Evolutionary conservation across 64 coral and sea anemone genomes (phyloP).

Genomic region (Montipora cactus): DNA sequence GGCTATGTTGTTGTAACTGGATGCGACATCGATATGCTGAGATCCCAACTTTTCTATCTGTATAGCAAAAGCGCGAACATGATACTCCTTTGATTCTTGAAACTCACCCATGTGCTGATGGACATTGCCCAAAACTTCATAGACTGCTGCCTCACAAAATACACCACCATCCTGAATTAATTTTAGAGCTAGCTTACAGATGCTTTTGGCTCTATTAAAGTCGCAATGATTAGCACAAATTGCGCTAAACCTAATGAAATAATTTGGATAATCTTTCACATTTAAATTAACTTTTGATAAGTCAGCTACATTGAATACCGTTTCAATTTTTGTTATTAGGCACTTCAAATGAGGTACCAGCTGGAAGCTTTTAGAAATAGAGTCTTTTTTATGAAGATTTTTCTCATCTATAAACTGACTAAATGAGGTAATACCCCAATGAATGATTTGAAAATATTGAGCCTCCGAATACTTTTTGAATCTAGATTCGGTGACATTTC

Average conservation of each 20-base stretch:
- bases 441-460: background rate
- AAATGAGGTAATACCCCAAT: background rate
- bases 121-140: too few species aligned
- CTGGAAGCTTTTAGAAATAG: background rate
- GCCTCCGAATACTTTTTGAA: background rate
- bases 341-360: background rate
- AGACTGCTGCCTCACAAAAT: background rate
- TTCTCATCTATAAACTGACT: background rate
- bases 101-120: too few species aligned
- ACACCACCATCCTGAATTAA: background rate
- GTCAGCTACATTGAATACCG: background rate
- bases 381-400: background rate
- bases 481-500: background rate
- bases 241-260: background rate
- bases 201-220: background rate
- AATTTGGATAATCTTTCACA: background rate
- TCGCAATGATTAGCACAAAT: background rate
- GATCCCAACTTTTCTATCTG: too few species aligned
- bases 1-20: too few species aligned
- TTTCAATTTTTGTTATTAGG: background rate
- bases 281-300: background rate
- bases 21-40: too few species aligned
- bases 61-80: too few species aligned
- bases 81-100: too few species aligned
- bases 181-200: background rate